Evolutionary conservation across 2,888 invertebrate genomes (phyloP).

Genomic region (Drosophila yooni): DNA sequence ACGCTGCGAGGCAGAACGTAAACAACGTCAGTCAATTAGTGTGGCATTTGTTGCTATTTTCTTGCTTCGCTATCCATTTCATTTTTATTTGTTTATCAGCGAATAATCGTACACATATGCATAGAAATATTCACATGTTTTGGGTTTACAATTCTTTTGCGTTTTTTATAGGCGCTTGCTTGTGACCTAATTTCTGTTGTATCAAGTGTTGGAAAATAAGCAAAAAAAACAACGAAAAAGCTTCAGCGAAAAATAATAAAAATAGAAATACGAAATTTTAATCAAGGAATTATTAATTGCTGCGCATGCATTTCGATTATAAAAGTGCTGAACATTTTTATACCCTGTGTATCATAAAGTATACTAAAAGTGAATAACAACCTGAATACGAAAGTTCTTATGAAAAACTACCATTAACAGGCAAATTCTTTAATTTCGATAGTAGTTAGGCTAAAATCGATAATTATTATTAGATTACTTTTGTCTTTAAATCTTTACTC

Average conservation of each 20-base stretch:
- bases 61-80: neutral
- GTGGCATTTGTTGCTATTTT: slow-evolving; percentile 27
- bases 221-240: slow-evolving; percentile 18
- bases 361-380: neutral
- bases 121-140: slow-evolving; percentile 18
- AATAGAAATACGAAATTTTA: neutral
- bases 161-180: slow-evolving; percentile 45
- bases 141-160: slow-evolving; percentile 18
- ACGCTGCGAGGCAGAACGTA: slow-evolving; percentile 44
- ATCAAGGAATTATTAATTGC: neutral
- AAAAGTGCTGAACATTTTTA: neutral
- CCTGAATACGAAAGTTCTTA: neutral
- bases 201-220: slow-evolving; percentile 66
- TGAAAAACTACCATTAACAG: neutral
- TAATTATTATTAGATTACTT: no score
- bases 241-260: slow-evolving; percentile 5
- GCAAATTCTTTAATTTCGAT: neutral
- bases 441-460: neutral
- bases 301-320: slow-evolving; percentile 21
- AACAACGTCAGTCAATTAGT: slow-evolving; percentile 49
- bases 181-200: slow-evolving; percentile 75
- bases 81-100: slow-evolving; percentile 52
- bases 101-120: slow-evolving; percentile 8
- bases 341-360: neutral
- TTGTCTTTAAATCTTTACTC: no score